Evolutionary conservation across 2,113 vertebrate species (phyloP).

Genomic region (Archilochus colubris): DNA sequence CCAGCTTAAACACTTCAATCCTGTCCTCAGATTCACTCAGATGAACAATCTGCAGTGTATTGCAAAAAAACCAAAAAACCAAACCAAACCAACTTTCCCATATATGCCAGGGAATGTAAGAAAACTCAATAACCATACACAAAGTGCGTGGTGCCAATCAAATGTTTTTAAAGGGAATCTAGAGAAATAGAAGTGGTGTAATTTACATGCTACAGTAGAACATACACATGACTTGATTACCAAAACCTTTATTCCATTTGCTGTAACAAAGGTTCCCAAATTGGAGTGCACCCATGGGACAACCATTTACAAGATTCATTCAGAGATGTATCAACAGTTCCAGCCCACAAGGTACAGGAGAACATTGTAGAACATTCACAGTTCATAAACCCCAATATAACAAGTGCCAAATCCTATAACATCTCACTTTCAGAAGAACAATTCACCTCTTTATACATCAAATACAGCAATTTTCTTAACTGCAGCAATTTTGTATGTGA

Average conservation of each 20-base stretch:
- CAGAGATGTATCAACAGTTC: slow-evolving; percentile 1
- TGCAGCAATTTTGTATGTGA: slow-evolving; percentile 24
- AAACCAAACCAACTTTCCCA: not conserved
- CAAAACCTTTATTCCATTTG: slow-evolving; percentile 20
- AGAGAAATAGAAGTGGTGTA: not conserved
- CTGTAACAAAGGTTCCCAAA: slow-evolving; percentile 31
- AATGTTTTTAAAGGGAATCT: not conserved
- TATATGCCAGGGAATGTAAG: not conserved
- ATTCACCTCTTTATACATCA: slow-evolving; percentile 38
- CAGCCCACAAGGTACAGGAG: not conserved
- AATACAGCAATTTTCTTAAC: slow-evolving; percentile 59
- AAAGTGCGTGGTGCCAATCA: not conserved
- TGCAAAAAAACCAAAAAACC: not conserved
- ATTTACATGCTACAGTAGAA: not conserved
- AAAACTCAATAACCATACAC: not conserved
- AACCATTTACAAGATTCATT: not conserved
- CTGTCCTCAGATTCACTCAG: not conserved
- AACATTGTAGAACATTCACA: slow-evolving; percentile 45
- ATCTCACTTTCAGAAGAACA: slow-evolving; percentile 48
- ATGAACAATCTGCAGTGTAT: not conserved
- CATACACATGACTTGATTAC: not conserved
- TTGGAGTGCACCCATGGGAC: not conserved
- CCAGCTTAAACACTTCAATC: not conserved
- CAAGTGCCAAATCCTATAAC: slow-evolving; percentile 21
- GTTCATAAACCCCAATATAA: slow-evolving; percentile 21